Evolutionary conservation across 2,797 vertebrate genomes (phyloP).

Genomic region (Allochrocebus solatus): DNA sequence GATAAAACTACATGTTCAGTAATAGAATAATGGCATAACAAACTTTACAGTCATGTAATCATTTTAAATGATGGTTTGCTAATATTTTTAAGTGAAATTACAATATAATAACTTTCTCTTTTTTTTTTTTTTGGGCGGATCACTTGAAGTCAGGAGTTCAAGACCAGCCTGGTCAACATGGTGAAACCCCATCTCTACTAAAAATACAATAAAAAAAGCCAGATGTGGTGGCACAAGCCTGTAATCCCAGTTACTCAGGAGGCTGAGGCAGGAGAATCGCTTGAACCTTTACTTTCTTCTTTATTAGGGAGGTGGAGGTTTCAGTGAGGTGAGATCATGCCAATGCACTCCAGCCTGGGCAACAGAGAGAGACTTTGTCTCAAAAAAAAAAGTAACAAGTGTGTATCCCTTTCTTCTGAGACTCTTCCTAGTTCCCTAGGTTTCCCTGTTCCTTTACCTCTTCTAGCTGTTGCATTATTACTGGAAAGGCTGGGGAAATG

Average conservation of each 20-base stretch:
- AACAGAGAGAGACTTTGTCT: too few relatives aligned
- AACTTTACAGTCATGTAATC: not conserved
- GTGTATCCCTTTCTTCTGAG: not conserved
- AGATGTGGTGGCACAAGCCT: too few relatives aligned
- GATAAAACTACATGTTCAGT: not conserved
- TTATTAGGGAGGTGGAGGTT: too few relatives aligned
- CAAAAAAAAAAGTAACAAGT: not conserved
- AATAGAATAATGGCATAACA: not conserved
- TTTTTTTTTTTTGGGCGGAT: fast-evolving
- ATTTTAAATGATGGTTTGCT: not conserved
- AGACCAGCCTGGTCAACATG: too few relatives aligned
- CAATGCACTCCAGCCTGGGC: too few relatives aligned
- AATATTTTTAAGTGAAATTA: conserved; percentile 34
- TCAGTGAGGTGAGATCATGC: too few relatives aligned
- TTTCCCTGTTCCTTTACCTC: not conserved
- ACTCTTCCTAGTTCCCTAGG: not conserved
- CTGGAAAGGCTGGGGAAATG: not conserved
- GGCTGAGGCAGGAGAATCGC: too few relatives aligned
- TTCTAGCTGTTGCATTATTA: not conserved
- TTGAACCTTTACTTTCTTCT: too few relatives aligned
- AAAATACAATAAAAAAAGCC: too few relatives aligned
- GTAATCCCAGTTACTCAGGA: too few relatives aligned
- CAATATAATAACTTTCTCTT: not conserved
- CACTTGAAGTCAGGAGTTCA: too few relatives aligned
- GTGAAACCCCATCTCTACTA: too few relatives aligned